Conservation (phyloP, 37 sponge, comb jelly and placozoan genomes). For the Ianthella basta region DNA sequence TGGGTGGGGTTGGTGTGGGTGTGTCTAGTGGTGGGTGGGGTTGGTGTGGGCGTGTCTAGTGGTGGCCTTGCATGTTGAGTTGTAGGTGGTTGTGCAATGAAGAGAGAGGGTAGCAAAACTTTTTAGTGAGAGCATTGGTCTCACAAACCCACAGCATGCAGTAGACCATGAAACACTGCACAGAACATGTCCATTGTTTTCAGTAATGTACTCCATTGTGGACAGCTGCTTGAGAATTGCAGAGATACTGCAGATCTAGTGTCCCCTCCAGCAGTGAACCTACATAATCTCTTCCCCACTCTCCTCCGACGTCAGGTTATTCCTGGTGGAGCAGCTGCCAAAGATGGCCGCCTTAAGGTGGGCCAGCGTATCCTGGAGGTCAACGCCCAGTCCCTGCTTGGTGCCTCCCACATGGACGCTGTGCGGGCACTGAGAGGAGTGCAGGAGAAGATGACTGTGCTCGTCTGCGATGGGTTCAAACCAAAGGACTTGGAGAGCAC, state of each 20-base stretch:
- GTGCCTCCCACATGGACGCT: slow-evolving; percentile 80
- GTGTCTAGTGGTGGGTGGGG: background rate
- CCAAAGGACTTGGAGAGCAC: slow-evolving; percentile 16
- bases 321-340: slow-evolving; percentile 55
- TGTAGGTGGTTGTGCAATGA: background rate
- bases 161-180: too few relatives aligned
- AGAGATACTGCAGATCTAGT: too few relatives aligned
- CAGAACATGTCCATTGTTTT: too few relatives aligned
- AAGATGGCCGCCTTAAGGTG: slow-evolving; percentile 56
- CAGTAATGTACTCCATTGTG: too few relatives aligned
- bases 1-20: background rate
- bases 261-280: background rate
- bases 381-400: slow-evolving; percentile 80
- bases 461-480: slow-evolving; percentile 84
- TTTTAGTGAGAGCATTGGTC: too few relatives aligned
- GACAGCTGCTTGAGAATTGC: too few relatives aligned
- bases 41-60: background rate
- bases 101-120: too few relatives aligned
- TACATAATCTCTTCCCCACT: background rate
- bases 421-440: slow-evolving; percentile 64
- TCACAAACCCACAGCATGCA: too few relatives aligned
- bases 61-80: background rate
- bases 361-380: slow-evolving; percentile 89
- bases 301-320: slow-evolving; percentile 47
- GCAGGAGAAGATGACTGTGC: slow-evolving; percentile 48